These are phyloP conservation scores for Pogonophryne albipinna DNA, from an alignment of 2,797 vertebrate species.

Conservation along the genomic window DNA sequence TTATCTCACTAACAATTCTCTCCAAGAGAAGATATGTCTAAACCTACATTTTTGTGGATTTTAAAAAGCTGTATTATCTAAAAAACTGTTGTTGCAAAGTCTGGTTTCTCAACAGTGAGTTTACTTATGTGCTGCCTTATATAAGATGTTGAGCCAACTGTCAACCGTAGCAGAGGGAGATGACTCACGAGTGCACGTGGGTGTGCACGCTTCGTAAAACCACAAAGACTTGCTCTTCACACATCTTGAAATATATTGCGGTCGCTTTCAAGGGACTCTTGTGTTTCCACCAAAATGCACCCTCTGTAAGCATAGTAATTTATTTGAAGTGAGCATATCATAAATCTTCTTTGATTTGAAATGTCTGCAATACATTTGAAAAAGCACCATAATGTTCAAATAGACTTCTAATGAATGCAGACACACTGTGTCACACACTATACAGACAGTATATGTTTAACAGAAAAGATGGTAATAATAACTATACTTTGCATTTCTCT, in stretches of 20 bases:
- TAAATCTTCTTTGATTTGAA: conserved; percentile 41
- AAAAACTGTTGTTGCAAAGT: conserved; percentile 20
- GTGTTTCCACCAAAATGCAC: conserved; percentile 43
- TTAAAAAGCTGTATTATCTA: background rate
- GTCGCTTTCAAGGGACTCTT: conserved; percentile 50
- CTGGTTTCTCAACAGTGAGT: conserved; percentile 10
- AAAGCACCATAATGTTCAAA: conserved; percentile 35
- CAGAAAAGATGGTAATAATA: too few relatives aligned
- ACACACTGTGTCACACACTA: background rate
- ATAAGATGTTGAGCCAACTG: conserved; percentile 34
- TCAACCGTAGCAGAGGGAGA: conserved; percentile 37
- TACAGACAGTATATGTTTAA: too few relatives aligned
- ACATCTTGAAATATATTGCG: conserved; percentile 36
- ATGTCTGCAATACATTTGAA: conserved; percentile 30
- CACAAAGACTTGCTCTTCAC: conserved; percentile 42
- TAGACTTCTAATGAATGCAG: conserved; percentile 20
- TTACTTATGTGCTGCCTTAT: conserved; percentile 29
- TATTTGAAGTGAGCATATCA: conserved; percentile 48
- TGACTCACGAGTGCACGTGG: conserved; percentile 42
- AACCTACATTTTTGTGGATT: background rate
- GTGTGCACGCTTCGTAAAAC: conserved; percentile 39
- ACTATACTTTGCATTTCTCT: too few relatives aligned
- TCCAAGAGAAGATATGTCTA: background rate
- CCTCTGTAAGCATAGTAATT: conserved; percentile 17
- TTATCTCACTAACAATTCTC: background rate